phyloP scores from a whole-genome alignment of 37 sponge, comb jelly and placozoan species.

The Ianthella basta region DNA sequence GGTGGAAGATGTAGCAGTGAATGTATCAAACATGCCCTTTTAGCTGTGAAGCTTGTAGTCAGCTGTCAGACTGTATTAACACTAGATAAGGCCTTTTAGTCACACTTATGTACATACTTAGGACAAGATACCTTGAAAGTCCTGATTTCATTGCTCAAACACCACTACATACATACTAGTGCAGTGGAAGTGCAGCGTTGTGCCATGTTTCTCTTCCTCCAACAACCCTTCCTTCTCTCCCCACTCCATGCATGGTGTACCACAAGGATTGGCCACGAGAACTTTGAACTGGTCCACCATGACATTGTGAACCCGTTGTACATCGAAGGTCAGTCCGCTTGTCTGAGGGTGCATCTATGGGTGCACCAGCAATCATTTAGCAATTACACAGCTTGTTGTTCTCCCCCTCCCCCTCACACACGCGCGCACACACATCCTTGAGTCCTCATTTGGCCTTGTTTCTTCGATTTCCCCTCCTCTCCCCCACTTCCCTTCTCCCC shows the following conservation, averaged over 20 bases:
- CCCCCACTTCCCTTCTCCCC: too few species aligned
- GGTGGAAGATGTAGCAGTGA: too few species aligned
- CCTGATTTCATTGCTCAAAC: too few species aligned
- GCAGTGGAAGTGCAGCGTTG: too few species aligned
- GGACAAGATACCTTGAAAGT: too few species aligned
- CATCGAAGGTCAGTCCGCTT: slow-evolving; percentile 69
- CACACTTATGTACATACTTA: background rate
- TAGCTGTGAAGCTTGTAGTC: too few species aligned
- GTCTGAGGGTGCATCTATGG: background rate
- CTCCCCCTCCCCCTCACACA: background rate
- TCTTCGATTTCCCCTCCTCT: too few species aligned
- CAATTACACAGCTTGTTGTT: too few species aligned
- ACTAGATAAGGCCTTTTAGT: background rate
- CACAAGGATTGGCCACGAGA: slow-evolving; percentile 86
- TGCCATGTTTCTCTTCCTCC: too few species aligned
- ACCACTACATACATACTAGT: background rate
- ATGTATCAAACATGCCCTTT: too few species aligned
- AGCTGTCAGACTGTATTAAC: background rate
- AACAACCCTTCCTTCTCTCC: background rate
- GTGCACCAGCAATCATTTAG: too few species aligned
- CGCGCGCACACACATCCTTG: background rate
- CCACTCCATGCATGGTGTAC: background rate
- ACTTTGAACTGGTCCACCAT: slow-evolving; percentile 91
- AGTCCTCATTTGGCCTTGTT: too few species aligned
- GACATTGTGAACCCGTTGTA: slow-evolving; percentile 81